Conservation (phyloP, 2,113 vertebrate genomes). For the Irena cyanogastra region DNA sequence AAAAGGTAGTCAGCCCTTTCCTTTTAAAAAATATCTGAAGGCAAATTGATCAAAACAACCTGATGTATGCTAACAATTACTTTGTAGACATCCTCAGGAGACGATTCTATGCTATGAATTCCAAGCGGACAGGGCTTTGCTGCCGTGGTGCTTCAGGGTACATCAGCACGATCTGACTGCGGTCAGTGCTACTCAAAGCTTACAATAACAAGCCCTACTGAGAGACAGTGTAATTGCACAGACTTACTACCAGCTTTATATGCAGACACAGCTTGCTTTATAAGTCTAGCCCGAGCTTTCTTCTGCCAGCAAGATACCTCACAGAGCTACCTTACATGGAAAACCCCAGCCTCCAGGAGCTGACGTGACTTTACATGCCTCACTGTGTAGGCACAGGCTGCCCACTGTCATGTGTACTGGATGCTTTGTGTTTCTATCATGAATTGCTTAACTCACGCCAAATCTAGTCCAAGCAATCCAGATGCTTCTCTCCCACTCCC, state of each 20-base stretch:
- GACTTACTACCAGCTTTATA: not conserved
- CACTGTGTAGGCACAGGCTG: not conserved
- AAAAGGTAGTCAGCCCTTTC: not conserved
- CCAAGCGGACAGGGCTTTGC: not conserved
- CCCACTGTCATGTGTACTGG: rapidly evolving
- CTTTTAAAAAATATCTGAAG: slow-evolving; percentile 34
- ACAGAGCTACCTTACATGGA: not conserved
- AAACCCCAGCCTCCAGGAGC: not conserved
- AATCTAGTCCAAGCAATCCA: not conserved
- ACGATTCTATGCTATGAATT: not conserved
- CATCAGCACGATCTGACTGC: not conserved
- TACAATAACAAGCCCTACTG: not conserved
- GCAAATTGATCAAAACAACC: slow-evolving; percentile 41
- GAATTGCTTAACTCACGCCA: not conserved
- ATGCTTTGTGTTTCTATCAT: not conserved
- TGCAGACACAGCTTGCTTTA: not conserved
- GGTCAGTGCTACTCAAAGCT: not conserved
- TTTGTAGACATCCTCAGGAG: slow-evolving; percentile 9
- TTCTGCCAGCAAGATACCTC: not conserved
- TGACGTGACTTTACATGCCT: not conserved
- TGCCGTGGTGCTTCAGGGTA: not conserved
- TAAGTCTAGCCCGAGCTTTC: not conserved
- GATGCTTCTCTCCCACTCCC: not conserved
- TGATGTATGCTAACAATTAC: slow-evolving; percentile 20
- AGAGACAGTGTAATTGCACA: not conserved